phyloP scores from a whole-genome alignment of 2,888 invertebrate genomes.

The Leuctra nigra region DNA sequence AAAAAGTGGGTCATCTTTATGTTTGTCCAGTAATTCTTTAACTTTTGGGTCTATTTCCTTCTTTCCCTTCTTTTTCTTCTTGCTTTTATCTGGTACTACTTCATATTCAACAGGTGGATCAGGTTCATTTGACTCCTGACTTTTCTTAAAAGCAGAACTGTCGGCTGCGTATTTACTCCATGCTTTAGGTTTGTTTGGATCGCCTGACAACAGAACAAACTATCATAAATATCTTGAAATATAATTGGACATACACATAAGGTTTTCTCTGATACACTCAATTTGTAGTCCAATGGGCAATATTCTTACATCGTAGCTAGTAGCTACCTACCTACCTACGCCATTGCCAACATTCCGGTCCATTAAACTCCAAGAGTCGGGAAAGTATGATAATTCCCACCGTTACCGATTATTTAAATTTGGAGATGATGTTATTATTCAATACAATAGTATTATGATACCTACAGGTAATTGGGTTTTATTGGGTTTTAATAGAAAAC shows the following conservation, averaged over 20 bases:
- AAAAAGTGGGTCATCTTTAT: slow-evolving; percentile 84
- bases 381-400: too few species aligned
- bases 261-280: neutral
- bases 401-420: too few species aligned
- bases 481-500: too few species aligned
- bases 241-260: neutral
- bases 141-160: slow-evolving; percentile 57
- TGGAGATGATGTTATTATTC: too few species aligned
- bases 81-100: slow-evolving; percentile 31
- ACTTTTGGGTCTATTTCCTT: slow-evolving; percentile 32
- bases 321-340: too few species aligned
- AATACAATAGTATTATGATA: too few species aligned
- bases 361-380: too few species aligned
- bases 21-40: slow-evolving; percentile 33
- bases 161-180: slow-evolving; percentile 91
- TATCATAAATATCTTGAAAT: too few species aligned
- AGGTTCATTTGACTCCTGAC: slow-evolving; percentile 39
- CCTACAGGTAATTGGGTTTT: too few species aligned
- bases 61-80: slow-evolving; percentile 34
- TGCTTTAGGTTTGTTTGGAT: slow-evolving; percentile 70
- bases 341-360: too few species aligned
- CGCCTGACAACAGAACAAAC: slow-evolving; percentile 39
- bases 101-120: slow-evolving; percentile 30
- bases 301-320: too few species aligned
- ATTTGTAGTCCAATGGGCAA: too few species aligned